A percentile compares a stretch with the other conserved stretches of the same genome.
phyloP scores from a whole-genome alignment of 2,113 vertebrate species.

The Phocoena sinus region DNA sequence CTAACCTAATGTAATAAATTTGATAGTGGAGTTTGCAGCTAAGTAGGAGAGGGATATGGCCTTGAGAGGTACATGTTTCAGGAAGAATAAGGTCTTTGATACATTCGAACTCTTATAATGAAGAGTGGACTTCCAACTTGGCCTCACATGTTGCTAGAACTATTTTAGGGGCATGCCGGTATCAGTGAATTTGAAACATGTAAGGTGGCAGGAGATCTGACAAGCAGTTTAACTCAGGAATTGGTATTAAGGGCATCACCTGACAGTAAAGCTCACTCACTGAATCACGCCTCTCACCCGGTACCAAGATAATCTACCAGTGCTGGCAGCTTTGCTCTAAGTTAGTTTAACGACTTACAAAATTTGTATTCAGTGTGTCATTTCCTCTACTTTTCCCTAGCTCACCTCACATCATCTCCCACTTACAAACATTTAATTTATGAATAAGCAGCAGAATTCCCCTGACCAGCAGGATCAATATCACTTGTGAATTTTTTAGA shows the following conservation, averaged over 20 bases:
- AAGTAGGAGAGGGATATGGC: not conserved
- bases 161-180: not conserved
- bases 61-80: not conserved
- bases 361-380: not conserved
- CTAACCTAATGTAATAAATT: not conserved
- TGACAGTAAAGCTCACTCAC: not conserved
- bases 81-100: not conserved
- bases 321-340: not conserved
- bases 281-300: not conserved
- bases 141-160: not conserved
- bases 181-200: not conserved
- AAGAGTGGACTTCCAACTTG: not conserved
- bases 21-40: not conserved
- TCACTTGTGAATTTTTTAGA: not conserved
- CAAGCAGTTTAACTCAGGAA: not conserved
- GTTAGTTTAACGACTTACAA: not conserved
- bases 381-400: not conserved
- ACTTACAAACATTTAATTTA: not conserved
- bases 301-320: not conserved
- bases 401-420: not conserved
- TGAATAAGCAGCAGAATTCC: not conserved
- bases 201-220: not conserved
- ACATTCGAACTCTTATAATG: not conserved
- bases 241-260: not conserved
- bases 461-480: not conserved